phyloP scores from a whole-genome alignment of 2,113 vertebrate genomes.

The Acrocephalus kingi region DNA sequence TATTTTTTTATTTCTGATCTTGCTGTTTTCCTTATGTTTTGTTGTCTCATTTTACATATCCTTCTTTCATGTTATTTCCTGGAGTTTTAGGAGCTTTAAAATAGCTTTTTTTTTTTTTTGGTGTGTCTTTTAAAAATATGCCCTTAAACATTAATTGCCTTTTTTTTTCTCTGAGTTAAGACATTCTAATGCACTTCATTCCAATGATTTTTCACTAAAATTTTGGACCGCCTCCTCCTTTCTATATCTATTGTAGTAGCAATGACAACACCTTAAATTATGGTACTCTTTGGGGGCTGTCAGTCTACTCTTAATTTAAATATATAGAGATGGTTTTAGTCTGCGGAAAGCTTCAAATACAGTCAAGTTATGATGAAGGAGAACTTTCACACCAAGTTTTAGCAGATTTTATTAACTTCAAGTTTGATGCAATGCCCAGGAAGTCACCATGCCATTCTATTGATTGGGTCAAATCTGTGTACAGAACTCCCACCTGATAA shows the following conservation, averaged over 20 bases:
- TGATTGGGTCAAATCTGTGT: background rate
- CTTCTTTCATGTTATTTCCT: background rate
- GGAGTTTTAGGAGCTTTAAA: background rate
- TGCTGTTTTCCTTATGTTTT: background rate
- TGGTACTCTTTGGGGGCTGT: background rate
- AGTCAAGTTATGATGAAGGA: background rate
- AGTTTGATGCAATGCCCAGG: background rate
- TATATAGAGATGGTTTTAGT: background rate
- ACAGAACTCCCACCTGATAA: background rate
- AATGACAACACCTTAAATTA: constrained; percentile 8
- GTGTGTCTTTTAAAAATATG: background rate
- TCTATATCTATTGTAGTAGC: background rate
- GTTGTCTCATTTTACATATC: background rate
- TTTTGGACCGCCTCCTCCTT: background rate
- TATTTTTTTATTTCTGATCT: background rate
- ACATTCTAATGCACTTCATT: background rate
- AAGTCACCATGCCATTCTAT: background rate
- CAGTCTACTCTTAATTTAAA: background rate
- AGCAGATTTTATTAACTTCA: background rate
- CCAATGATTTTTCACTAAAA: background rate
- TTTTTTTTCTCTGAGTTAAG: background rate
- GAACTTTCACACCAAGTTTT: background rate
- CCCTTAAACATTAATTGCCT: background rate
- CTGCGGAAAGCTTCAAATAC: background rate
- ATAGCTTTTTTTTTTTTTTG: background rate